phyloP scores from a whole-genome alignment of 2,113 vertebrate species.

The Stigmatopora nigra region DNA sequence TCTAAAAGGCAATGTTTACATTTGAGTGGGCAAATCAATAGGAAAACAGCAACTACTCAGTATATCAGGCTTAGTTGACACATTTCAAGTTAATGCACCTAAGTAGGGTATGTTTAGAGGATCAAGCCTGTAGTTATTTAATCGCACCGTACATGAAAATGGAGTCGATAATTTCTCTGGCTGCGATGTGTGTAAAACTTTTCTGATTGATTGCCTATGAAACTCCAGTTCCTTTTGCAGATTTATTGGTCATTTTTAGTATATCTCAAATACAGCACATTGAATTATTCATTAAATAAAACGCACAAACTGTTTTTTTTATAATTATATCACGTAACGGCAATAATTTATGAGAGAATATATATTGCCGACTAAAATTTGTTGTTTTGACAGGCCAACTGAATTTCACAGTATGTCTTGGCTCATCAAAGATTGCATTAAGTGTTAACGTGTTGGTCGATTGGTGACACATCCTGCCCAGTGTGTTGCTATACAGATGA shows the following conservation, averaged over 20 bases:
- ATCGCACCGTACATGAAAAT: no score
- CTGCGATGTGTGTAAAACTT: no score
- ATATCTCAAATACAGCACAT: no score
- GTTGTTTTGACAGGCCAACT: background rate
- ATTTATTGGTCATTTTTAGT: no score
- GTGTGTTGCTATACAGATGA: constrained; percentile 19
- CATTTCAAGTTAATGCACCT: constrained; percentile 11
- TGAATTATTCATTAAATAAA: no score
- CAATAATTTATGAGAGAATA: no score
- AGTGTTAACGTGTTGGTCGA: constrained; percentile 4
- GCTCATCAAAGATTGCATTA: background rate
- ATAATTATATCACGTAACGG: no score
- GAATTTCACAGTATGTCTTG: background rate
- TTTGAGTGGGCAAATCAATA: constrained; percentile 44
- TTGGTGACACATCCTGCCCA: constrained; percentile 9
- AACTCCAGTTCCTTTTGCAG: no score
- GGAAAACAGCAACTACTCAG: constrained; percentile 38
- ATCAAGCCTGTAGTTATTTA: no score
- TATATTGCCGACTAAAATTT: background rate
- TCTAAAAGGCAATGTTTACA: constrained; percentile 43
- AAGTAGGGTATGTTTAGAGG: background rate
- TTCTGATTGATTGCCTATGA: no score
- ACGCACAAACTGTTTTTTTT: no score
- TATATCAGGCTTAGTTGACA: constrained; percentile 33
- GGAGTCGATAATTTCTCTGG: no score